Evolutionary conservation across 2,113 vertebrate genomes (phyloP), one percentile per base, ranked within the genome.

Genomic region (Turdus rufiventris): DNA sequence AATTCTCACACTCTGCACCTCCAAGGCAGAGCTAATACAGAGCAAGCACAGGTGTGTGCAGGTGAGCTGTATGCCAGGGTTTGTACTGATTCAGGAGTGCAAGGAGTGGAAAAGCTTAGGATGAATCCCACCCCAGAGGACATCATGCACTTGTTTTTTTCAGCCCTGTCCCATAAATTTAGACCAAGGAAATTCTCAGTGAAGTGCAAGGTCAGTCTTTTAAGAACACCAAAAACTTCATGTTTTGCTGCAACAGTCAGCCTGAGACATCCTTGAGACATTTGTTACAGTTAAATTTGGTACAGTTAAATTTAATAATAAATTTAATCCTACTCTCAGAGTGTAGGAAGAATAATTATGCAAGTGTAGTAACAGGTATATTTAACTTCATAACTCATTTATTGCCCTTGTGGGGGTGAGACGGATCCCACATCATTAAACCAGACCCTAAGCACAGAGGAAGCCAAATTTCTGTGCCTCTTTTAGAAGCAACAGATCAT

Each of bases 341-440:
- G 38, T 40, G 56, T 33, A 88, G 72, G 63, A 88, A 73, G 71
- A 86, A 70, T 57, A 88, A 93, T 56, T 56, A 93, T 34, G 43
- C 53, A 85, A 90, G 85, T 33, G 36, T 4, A 88, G 56, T 76
- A 79, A 88, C 43, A 88, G 71, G 75, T 77, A 90, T 86, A 91
- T 91, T 90, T 81, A 93, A 94, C 63, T 73, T 71, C 47, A 51
- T 85, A 85, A 92, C 51, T 83, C 68, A 60, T 80, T 88, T 90
- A 77, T 77, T 94, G 51, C 36, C 43, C 68, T 91, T 80, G 66
- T 92, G 48, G 72, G 82, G 70, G 85, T 48, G 60, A 93, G 78
- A 81, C 61, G 57, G 45, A 81, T 74, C 45, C 57, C 68, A 72
- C 50, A 78, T 53, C 68, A 63, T 80, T 85, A 93, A 83, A 85